Evolutionary conservation across 2,113 vertebrate species (phyloP).

Genomic region (Hepsetus odoe): DNA sequence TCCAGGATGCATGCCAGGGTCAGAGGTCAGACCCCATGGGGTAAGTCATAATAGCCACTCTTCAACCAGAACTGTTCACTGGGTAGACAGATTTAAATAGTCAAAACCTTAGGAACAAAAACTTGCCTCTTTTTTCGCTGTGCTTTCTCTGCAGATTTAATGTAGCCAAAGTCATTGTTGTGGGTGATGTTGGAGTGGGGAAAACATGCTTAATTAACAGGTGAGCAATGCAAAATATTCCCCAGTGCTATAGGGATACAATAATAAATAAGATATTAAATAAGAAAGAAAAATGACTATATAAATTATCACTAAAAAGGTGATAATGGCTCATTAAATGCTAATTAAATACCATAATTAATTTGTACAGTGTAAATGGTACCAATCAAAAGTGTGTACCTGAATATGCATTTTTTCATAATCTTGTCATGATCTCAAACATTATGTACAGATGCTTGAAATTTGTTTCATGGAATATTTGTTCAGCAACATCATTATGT

Average conservation of each 20-base stretch:
- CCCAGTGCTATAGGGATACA: background rate
- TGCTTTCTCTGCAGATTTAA: conserved; percentile 81
- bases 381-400: too few relatives aligned
- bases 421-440: too few relatives aligned
- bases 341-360: too few relatives aligned
- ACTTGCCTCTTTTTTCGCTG: background rate
- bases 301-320: too few relatives aligned
- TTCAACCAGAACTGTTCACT: background rate
- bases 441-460: too few relatives aligned
- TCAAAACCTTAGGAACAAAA: background rate
- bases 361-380: too few relatives aligned
- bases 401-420: too few relatives aligned
- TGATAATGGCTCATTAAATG: too few relatives aligned
- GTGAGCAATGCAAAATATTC: conserved; percentile 67
- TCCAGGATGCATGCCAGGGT: conserved; percentile 82
- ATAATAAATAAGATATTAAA: background rate
- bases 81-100: background rate
- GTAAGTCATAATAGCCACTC: conserved; percentile 67
- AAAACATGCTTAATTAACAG: conserved; percentile 95
- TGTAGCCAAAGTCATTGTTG: conserved; percentile 94
- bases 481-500: too few relatives aligned
- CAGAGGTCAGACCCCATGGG: conserved; percentile 82
- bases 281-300: background rate
- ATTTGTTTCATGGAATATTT: too few relatives aligned
- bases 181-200: conserved; percentile 92